A percentile compares a stretch with the other conserved stretches of the same genome.
Conservation (phyloP, 2,888 invertebrate genomes). For the Ichneumoninae sp. region DNA sequence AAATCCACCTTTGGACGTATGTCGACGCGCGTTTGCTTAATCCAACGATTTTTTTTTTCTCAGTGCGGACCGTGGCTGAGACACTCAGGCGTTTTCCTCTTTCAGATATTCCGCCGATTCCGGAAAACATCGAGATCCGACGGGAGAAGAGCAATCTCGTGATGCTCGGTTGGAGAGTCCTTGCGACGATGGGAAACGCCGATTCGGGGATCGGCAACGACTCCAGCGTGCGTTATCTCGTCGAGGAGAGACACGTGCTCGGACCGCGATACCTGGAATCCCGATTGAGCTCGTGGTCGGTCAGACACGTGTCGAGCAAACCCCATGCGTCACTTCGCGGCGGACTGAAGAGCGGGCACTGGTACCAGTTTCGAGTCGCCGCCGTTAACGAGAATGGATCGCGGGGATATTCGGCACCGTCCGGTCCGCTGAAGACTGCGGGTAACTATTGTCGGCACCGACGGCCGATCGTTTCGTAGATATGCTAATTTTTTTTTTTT, state of each 20-base stretch:
- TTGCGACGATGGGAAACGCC: not conserved
- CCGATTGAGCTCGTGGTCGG: slow-evolving; percentile 88
- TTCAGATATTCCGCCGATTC: slow-evolving; percentile 75
- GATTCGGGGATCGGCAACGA: slow-evolving; percentile 21
- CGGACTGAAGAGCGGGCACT: slow-evolving; percentile 88
- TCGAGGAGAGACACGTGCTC: slow-evolving; percentile 90
- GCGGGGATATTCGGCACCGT: slow-evolving; percentile 89
- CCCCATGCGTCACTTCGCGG: slow-evolving; percentile 86
- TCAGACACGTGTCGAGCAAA: slow-evolving; percentile 84
- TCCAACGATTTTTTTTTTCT: too few species aligned
- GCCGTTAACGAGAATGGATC: slow-evolving; percentile 90
- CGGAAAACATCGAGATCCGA: slow-evolving; percentile 74
- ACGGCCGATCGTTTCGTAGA: not conserved
- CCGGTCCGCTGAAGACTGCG: slow-evolving; percentile 86
- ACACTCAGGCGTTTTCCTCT: slow-evolving; percentile 1
- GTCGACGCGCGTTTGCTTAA: too few species aligned
- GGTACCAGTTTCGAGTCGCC: slow-evolving; percentile 93
- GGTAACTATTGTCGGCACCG: slow-evolving; percentile 61
- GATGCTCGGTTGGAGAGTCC: slow-evolving; percentile 71
- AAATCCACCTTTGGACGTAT: too few species aligned
- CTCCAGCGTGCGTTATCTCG: slow-evolving; percentile 85
- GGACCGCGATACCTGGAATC: slow-evolving; percentile 88
- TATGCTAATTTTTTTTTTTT: not conserved
- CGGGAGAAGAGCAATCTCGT: slow-evolving; percentile 75
- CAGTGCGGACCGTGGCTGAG: not conserved